phyloP scores from a whole-genome alignment of 1,140 invertebrate genomes.

The Campoletis sonorensis region DNA sequence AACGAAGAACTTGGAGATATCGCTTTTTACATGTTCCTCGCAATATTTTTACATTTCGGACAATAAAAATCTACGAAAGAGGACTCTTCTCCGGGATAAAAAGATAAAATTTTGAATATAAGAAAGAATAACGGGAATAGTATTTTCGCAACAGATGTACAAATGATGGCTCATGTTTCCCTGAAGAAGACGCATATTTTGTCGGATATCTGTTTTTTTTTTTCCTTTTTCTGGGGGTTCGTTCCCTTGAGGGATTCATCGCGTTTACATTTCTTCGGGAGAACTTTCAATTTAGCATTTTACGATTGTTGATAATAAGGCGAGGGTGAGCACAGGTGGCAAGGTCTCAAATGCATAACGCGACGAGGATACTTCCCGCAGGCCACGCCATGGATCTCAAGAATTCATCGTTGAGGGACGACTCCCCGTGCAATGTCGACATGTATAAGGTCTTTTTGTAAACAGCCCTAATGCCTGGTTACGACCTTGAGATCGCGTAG shows the following conservation, averaged over 20 bases:
- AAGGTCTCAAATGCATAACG: conserved; percentile 62
- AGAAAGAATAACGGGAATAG: background rate
- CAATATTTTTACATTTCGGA: background rate
- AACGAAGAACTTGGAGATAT: background rate
- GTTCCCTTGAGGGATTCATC: conserved; percentile 17
- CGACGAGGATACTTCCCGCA: conserved; percentile 3
- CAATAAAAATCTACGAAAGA: background rate
- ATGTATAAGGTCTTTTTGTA: conserved; percentile 70
- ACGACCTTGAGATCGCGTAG: conserved; percentile 65
- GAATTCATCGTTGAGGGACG: conserved; percentile 52
- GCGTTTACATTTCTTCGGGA: conserved; percentile 48
- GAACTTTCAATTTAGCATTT: conserved; percentile 76
- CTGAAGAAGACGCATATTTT: background rate
- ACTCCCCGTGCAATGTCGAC: conserved; percentile 63
- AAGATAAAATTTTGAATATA: conserved; percentile 10
- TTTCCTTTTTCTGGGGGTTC: too few species aligned
- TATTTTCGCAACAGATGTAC: conserved; percentile 1
- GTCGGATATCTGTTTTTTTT: conserved; percentile 5
- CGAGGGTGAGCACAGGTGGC: conserved; percentile 69
- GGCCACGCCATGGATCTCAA: background rate
- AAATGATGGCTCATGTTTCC: background rate
- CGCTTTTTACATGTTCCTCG: background rate
- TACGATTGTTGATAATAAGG: conserved; percentile 77
- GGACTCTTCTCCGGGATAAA: background rate
- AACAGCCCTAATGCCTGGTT: conserved; percentile 76